phyloP scores from a whole-genome alignment of 2,888 invertebrate genomes.

The Drosophila recens region DNA sequence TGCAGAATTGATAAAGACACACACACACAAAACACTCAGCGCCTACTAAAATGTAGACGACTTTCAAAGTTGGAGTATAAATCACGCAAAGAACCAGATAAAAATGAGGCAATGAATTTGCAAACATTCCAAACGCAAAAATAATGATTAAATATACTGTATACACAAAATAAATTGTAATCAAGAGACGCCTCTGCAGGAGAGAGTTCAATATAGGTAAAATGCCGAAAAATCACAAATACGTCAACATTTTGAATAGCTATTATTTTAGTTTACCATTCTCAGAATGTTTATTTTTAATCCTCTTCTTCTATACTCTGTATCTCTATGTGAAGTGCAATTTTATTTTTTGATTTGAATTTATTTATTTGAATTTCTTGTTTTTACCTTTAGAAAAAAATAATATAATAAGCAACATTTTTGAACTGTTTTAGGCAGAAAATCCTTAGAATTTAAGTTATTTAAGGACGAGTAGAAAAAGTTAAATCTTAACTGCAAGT shows the following conservation, averaged over 20 bases:
- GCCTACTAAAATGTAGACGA: conserved; percentile 4
- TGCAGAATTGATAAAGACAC: conserved; percentile 44
- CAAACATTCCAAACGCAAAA: conserved; percentile 64
- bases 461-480: conserved; percentile 35
- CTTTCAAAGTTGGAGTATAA: conserved; percentile 8
- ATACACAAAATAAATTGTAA: conserved; percentile 30
- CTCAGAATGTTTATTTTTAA: conserved; percentile 24
- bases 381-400: conserved; percentile 28
- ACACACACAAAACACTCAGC: conserved; percentile 16
- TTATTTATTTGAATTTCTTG: conserved; percentile 25
- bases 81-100: conserved; percentile 1
- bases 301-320: conserved; percentile 27
- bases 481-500: conserved; percentile 51
- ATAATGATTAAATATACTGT: conserved; percentile 14
- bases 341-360: conserved; percentile 49
- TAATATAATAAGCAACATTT: conserved; percentile 48
- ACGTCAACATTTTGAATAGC: conserved; percentile 47
- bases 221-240: conserved; percentile 69
- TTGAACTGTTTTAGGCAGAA: conserved; percentile 52
- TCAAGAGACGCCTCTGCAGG: conserved; percentile 30
- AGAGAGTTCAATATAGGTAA: conserved; percentile 24
- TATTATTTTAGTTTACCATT: conserved; percentile 20
- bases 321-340: conserved; percentile 58
- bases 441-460: conserved; percentile 60
- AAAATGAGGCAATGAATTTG: conserved; percentile 47